Percentiles rank a stretch among this genome's conserved stretches.
phyloP scores from a whole-genome alignment of 2,797 vertebrate species.

The Argyrosomus regius region DNA sequence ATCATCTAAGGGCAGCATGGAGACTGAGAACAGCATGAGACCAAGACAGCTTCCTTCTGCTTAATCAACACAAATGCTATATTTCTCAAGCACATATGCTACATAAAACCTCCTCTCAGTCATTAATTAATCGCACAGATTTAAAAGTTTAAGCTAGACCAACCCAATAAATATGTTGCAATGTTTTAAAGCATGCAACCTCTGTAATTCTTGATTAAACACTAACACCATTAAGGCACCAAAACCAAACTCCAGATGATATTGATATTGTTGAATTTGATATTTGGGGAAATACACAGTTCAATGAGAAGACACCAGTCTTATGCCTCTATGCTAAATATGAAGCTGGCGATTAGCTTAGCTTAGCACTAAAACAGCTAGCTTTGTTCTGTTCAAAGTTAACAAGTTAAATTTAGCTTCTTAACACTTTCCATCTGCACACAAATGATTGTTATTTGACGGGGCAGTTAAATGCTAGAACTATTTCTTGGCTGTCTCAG shows the following conservation, averaged over 20 bases:
- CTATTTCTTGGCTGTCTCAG: no score
- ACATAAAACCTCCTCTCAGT: not conserved
- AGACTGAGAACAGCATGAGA: not conserved
- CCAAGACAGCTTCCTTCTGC: not conserved
- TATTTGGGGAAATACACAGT: not conserved
- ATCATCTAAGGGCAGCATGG: constrained; percentile 6
- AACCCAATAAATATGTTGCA: not conserved
- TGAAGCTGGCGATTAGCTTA: not conserved
- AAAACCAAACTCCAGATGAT: not conserved
- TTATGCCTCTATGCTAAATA: not conserved
- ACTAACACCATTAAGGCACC: no score
- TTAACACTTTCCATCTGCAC: not conserved
- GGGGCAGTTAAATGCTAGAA: not conserved
- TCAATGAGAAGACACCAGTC: not conserved
- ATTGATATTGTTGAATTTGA: not conserved
- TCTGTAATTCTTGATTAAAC: not conserved
- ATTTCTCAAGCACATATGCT: not conserved
- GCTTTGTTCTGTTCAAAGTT: not conserved
- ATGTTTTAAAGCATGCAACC: not conserved
- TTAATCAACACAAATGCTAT: not conserved
- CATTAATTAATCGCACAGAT: constrained; percentile 6
- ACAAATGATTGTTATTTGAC: not conserved
- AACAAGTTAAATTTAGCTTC: not conserved
- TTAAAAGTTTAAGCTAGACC: constrained; percentile 23
- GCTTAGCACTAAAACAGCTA: not conserved